Evolutionary conservation across 2,113 vertebrate species (phyloP).

Genomic region (Parus major): DNA sequence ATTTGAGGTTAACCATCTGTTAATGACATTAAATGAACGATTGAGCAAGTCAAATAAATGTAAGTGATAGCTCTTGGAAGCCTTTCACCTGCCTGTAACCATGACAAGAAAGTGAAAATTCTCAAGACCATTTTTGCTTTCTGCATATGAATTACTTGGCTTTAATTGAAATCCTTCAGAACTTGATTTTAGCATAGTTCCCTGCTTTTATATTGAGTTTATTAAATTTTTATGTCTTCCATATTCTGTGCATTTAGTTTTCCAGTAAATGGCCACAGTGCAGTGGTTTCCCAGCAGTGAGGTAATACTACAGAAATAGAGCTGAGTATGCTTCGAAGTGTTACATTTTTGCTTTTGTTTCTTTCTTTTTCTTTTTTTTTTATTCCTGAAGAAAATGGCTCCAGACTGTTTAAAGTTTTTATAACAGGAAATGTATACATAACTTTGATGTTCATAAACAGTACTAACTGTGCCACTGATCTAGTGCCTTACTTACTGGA

Average conservation of each 20-base stretch:
- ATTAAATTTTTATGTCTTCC: conserved; percentile 57
- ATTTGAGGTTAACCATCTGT: conserved; percentile 45
- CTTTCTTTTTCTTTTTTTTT: not conserved
- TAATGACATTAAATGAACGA: conserved; percentile 51
- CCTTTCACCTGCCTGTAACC: not conserved
- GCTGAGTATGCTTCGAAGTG: not conserved
- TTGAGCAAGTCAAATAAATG: conserved; percentile 4
- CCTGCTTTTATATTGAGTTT: conserved; percentile 28
- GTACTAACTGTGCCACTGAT: not conserved
- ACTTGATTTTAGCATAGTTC: not conserved
- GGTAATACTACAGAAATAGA: conserved; percentile 50
- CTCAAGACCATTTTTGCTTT: not conserved
- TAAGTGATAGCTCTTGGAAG: conserved; percentile 47
- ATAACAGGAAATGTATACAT: not conserved
- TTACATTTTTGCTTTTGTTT: conserved; percentile 43
- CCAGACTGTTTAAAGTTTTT: not conserved
- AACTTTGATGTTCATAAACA: conserved; percentile 25
- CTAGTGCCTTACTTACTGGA: not conserved
- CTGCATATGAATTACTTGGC: not conserved
- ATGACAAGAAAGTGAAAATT: conserved; percentile 30
- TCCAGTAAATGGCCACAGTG: conserved; percentile 56
- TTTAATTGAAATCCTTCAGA: conserved; percentile 15
- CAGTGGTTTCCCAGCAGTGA: conserved; percentile 67
- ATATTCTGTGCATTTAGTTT: conserved; percentile 57
- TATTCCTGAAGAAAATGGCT: not conserved